phyloP scores from a whole-genome alignment of 2,113 vertebrate species.

The Cnemophilus loriae region DNA sequence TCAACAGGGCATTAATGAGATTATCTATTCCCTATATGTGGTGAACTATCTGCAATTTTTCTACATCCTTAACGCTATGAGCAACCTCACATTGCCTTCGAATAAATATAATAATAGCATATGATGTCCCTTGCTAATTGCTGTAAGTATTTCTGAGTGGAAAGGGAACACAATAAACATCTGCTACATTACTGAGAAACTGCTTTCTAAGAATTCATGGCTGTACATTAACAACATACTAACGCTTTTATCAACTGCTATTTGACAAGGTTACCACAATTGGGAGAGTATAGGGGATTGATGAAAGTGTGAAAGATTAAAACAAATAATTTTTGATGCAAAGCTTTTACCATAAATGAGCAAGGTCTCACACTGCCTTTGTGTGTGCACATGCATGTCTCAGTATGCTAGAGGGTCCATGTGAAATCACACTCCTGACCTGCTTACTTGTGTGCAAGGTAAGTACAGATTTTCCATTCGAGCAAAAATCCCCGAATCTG shows the following conservation, averaged over 20 bases:
- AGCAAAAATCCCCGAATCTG: neutral
- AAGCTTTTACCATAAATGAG: neutral
- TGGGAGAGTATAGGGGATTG: neutral
- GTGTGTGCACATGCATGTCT: accelerated
- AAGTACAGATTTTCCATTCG: neutral
- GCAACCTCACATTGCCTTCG: neutral
- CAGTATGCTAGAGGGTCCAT: neutral
- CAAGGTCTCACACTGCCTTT: neutral
- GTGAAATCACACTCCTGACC: neutral
- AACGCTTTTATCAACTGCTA: neutral
- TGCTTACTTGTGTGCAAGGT: neutral
- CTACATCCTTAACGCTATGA: neutral
- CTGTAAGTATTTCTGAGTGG: neutral
- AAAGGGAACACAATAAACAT: neutral
- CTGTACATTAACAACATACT: neutral
- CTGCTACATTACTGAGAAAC: neutral
- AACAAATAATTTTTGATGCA: neutral
- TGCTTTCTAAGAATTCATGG: conserved; percentile 11
- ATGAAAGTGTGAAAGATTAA: neutral
- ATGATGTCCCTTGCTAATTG: neutral
- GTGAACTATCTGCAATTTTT: neutral
- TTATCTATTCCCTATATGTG: neutral
- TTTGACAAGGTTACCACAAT: neutral
- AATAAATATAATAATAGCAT: neutral
- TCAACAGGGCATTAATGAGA: neutral